Evolutionary conservation across 2,113 vertebrate species (phyloP).

Genomic region (Nothoprocta pentlandii): DNA sequence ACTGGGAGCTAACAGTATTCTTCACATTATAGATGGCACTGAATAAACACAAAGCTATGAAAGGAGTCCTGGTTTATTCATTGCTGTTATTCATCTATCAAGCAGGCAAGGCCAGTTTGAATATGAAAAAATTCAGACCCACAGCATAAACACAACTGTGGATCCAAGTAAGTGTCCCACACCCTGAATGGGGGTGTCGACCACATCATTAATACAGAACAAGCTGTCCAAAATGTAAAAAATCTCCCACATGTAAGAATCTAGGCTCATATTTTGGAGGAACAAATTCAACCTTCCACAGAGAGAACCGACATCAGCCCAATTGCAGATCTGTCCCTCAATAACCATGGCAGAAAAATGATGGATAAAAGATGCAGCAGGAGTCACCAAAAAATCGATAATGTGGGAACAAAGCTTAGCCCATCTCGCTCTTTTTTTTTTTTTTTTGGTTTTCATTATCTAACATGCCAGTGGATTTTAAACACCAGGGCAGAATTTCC

Average conservation of each 20-base stretch:
- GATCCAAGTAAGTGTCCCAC: not conserved
- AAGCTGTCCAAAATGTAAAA: not conserved
- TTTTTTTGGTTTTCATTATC: conserved; percentile 69
- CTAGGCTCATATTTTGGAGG: too few relatives aligned
- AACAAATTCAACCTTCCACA: not conserved
- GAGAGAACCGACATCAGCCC: not conserved
- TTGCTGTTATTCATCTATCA: not conserved
- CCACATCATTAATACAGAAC: not conserved
- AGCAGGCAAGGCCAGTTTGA: not conserved
- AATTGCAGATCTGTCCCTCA: not conserved
- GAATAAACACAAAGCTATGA: not conserved
- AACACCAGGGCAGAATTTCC: conserved; percentile 71
- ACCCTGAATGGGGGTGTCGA: not conserved
- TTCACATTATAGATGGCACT: not conserved
- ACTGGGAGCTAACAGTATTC: not conserved
- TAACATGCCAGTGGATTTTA: conserved; percentile 71
- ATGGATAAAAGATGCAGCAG: not conserved
- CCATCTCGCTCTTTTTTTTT: not conserved
- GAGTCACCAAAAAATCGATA: not conserved
- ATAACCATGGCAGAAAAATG: not conserved
- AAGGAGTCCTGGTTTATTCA: not conserved
- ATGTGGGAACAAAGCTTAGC: conserved; percentile 58
- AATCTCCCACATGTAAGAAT: not conserved
- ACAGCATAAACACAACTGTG: not conserved
- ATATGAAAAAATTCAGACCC: not conserved